Evolutionary conservation across 2,113 vertebrate genomes (phyloP), one percentile per base, ranked within the genome.

Genomic region (Aspidoscelis tigris): DNA sequence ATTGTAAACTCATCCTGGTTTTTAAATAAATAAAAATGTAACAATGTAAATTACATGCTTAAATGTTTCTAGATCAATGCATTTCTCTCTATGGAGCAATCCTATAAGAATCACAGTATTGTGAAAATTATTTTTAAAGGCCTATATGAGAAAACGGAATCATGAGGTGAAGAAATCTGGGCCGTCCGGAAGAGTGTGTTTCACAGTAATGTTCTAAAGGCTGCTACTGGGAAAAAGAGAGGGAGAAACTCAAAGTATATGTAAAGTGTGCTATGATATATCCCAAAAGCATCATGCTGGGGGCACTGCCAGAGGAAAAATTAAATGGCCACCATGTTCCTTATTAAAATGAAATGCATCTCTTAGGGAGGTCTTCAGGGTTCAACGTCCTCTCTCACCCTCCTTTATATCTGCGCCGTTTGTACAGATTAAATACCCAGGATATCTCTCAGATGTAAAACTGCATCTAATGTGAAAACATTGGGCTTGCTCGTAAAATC

Each of bases 401-500:
- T 73, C 88, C 88, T 86, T 89, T 89, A 87, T 89, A 93, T 90
- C 72, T 82, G 83, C 91, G 92, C 83, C 90, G 87, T 93, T 85
- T 90, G 86, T 92, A 91, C 88, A 90, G 91, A 93, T 95, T 93
- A 93, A 93, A 94, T 90, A 90, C 92, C 88, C 76, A 86, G 92
- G 78, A 85, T 92, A 91, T 89, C 91, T 92, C 91, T 92, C 92
- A 88, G 91, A 92, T 93, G 93, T 88, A 92, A 89, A 94, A 90
- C 90, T 90, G 89, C 88, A 90, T 92, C 91, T 93, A 93, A 93
- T 91, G 91, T 91, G 93, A 94, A 92, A 87, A 91, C 92, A 80
- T 90, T 89, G 93, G 89, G 92, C 88, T 91, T 92, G 91, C 93
- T 93, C 91, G 89, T 93, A 94, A 95, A 93, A 93, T 91, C 93